Evolutionary conservation across 2,888 invertebrate genomes (phyloP).

Genomic region (Apodemia duryi): DNA sequence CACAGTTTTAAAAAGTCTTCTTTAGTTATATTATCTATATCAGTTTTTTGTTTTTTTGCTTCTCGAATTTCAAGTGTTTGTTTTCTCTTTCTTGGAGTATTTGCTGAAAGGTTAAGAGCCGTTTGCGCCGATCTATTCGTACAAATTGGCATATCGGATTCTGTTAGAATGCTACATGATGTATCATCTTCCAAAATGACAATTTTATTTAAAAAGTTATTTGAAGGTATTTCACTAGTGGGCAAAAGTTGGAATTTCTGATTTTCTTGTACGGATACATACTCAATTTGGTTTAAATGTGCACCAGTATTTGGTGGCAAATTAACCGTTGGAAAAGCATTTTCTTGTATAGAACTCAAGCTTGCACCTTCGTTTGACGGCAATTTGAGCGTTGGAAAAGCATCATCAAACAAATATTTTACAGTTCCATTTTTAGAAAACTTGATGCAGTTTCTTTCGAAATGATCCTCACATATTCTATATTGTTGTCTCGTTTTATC

Average conservation of each 20-base stretch:
- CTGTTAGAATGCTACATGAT: constrained; percentile 23
- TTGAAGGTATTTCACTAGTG: constrained; percentile 19
- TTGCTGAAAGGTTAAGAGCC: background rate
- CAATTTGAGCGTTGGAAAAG: constrained; percentile 31
- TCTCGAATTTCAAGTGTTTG: constrained; percentile 12
- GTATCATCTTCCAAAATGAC: constrained; percentile 24
- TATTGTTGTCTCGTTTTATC: constrained; percentile 31
- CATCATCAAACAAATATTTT: constrained; percentile 31
- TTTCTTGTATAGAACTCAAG: constrained; percentile 17
- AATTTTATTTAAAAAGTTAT: constrained; percentile 22
- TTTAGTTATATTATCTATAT: constrained; percentile 24
- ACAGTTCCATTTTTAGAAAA: constrained; percentile 30
- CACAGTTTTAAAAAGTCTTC: constrained; percentile 30
- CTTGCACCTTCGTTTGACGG: constrained; percentile 22
- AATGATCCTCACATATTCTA: constrained; percentile 36
- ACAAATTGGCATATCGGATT: constrained; percentile 6
- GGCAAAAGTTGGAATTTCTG: background rate
- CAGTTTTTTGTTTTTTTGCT: constrained; percentile 22
- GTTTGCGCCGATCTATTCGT: background rate
- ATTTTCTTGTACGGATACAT: background rate
- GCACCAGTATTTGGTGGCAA: background rate
- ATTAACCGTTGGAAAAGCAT: background rate
- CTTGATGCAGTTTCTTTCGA: constrained; percentile 30
- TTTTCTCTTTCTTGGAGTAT: background rate
- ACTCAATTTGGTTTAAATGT: background rate